Percentiles rank a stretch among this genome's conserved stretches.
Evolutionary conservation across 2,888 invertebrate species (phyloP).

Genomic region (Theretra japonica): DNA sequence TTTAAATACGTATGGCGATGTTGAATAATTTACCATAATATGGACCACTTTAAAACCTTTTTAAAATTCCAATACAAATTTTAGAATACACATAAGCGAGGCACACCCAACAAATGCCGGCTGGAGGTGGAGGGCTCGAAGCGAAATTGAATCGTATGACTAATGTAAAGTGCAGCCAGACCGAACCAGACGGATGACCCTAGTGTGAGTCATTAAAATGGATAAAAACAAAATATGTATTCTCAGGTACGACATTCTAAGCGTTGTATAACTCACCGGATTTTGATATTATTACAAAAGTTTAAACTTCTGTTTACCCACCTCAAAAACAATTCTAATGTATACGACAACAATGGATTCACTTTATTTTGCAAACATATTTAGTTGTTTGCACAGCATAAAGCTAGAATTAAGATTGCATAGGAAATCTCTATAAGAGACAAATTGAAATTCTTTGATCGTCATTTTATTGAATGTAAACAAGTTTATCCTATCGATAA

Average conservation of each 20-base stretch:
- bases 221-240: not conserved
- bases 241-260: not conserved
- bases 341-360: not conserved
- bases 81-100: not conserved
- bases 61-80: not conserved
- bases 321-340: too few relatives aligned
- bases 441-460: conserved; percentile 22
- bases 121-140: conserved; percentile 30
- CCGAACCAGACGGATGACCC: conserved; percentile 44
- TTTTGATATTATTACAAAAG: not conserved
- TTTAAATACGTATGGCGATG: not conserved
- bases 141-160: conserved; percentile 46
- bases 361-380: conserved; percentile 6
- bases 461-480: conserved; percentile 34
- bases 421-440: not conserved
- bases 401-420: conserved; percentile 5
- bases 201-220: conserved; percentile 32
- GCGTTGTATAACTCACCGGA: not conserved
- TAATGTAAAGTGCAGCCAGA: conserved; percentile 49
- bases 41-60: not conserved
- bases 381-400: not conserved
- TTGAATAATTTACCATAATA: not conserved
- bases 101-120: conserved; percentile 7
- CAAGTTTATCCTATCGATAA: conserved; percentile 40
- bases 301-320: not conserved